These are phyloP conservation scores for Thelaira solivaga DNA, from an alignment of 2,888 invertebrate species.

Conservation along the genomic window DNA sequence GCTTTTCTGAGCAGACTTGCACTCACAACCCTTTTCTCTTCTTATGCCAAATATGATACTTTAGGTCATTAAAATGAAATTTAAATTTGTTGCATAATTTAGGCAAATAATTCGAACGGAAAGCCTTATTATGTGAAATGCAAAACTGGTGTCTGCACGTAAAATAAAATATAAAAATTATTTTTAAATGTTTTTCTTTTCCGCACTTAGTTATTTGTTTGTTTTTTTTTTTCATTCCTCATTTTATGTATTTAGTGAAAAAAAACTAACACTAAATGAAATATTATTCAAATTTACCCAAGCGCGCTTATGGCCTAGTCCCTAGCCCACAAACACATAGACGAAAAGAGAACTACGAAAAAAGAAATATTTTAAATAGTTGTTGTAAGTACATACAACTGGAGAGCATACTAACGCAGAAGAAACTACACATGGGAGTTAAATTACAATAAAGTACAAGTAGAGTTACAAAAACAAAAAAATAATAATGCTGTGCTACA, in stretches of 20 bases:
- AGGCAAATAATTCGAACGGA: slow-evolving; percentile 4
- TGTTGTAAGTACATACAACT: not conserved
- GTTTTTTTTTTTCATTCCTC: not conserved
- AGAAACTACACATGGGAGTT: slow-evolving; percentile 22
- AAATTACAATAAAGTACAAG: slow-evolving; percentile 44
- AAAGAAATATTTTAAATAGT: not conserved
- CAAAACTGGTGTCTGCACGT: slow-evolving; percentile 13
- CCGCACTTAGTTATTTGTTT: slow-evolving; percentile 3
- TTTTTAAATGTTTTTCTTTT: slow-evolving; percentile 24
- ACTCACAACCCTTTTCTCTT: too few species aligned
- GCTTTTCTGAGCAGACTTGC: too few species aligned
- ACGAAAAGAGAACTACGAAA: not conserved
- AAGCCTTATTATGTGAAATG: slow-evolving; percentile 33
- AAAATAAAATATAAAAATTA: slow-evolving; percentile 7
- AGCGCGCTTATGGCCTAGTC: slow-evolving; percentile 53
- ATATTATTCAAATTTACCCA: slow-evolving; percentile 53
- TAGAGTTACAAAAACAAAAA: not conserved
- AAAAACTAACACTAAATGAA: slow-evolving; percentile 44
- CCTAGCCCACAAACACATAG: slow-evolving; percentile 38
- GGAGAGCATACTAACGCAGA: not conserved
- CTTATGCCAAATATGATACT: too few species aligned
- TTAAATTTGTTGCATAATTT: slow-evolving; percentile 31
- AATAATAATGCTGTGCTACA: too few species aligned
- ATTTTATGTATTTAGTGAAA: too few species aligned
- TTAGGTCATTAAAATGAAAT: slow-evolving; percentile 10